phyloP scores from a whole-genome alignment of 2,113 vertebrate species.

The Atherinomorus stipes region DNA sequence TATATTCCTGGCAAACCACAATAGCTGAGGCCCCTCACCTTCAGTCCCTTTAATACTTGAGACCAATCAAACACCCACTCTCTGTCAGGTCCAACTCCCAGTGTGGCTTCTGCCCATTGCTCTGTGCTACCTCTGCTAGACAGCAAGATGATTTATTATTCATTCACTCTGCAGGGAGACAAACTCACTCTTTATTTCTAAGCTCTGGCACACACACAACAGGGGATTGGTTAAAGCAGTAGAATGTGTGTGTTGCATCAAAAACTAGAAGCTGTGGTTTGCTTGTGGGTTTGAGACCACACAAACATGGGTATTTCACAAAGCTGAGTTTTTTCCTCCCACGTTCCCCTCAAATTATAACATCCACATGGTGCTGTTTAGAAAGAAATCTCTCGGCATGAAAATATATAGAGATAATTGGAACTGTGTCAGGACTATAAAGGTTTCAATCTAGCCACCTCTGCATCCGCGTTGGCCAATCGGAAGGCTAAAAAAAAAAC shows the following conservation, averaged over 20 bases:
- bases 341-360: too few species aligned
- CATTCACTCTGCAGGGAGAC: slow-evolving; percentile 58
- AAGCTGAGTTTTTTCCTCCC: too few species aligned
- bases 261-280: slow-evolving; percentile 3
- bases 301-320: too few species aligned
- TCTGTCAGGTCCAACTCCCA: slow-evolving; percentile 46
- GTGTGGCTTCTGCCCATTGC: slow-evolving; percentile 40
- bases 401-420: too few species aligned
- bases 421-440: too few species aligned
- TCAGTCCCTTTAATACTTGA: slow-evolving; percentile 53
- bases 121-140: slow-evolving; percentile 37
- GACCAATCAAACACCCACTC: slow-evolving; percentile 58
- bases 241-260: not conserved
- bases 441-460: too few species aligned
- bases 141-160: slow-evolving; percentile 62
- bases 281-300: not conserved
- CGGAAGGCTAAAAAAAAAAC: too few species aligned
- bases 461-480: too few species aligned
- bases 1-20: slow-evolving; percentile 6
- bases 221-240: not conserved
- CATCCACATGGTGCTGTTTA: too few species aligned
- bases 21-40: slow-evolving; percentile 20
- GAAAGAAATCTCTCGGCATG: too few species aligned
- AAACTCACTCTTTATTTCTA: slow-evolving; percentile 1
- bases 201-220: not conserved